A percentile compares a stretch with the other conserved stretches of the same genome.
phyloP scores from a whole-genome alignment of 2,888 invertebrate species.

The Maniola hyperantus region DNA sequence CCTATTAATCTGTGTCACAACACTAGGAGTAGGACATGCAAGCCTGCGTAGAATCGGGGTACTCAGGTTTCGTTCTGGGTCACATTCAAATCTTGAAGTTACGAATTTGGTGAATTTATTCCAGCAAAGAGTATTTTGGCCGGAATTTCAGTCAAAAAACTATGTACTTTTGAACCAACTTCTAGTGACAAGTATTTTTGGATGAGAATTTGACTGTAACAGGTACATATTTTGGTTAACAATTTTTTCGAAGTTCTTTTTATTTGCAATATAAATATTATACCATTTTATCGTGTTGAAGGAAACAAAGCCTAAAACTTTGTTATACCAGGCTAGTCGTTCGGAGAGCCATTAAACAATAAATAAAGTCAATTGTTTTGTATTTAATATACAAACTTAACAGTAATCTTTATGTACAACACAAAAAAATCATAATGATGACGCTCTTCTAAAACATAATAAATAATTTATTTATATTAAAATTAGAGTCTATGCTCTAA shows the following conservation, averaged over 20 bases:
- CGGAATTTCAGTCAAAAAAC: too few species aligned
- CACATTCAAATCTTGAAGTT: too few species aligned
- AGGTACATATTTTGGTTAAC: too few species aligned
- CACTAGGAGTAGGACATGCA: too few species aligned
- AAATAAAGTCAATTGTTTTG: constrained; percentile 39
- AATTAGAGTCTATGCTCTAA: neutral
- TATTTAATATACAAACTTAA: constrained; percentile 21
- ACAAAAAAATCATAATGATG: constrained; percentile 19
- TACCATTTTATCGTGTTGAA: neutral
- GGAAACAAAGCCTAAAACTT: neutral
- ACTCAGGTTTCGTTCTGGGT: too few species aligned
- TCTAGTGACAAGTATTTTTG: too few species aligned
- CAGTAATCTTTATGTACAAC: constrained; percentile 23
- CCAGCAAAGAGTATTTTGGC: too few species aligned
- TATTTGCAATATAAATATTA: neutral
- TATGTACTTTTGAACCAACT: too few species aligned
- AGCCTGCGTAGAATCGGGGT: too few species aligned
- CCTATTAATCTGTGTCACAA: too few species aligned
- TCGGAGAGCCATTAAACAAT: constrained; percentile 17
- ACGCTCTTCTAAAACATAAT: neutral
- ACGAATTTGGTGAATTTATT: too few species aligned
- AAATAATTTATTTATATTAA: neutral
- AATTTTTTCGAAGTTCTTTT: neutral
- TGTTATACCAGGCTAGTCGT: neutral
- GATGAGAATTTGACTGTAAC: too few species aligned